Conservation (phyloP, 2,888 invertebrate species). For the Syritta pipiens region DNA sequence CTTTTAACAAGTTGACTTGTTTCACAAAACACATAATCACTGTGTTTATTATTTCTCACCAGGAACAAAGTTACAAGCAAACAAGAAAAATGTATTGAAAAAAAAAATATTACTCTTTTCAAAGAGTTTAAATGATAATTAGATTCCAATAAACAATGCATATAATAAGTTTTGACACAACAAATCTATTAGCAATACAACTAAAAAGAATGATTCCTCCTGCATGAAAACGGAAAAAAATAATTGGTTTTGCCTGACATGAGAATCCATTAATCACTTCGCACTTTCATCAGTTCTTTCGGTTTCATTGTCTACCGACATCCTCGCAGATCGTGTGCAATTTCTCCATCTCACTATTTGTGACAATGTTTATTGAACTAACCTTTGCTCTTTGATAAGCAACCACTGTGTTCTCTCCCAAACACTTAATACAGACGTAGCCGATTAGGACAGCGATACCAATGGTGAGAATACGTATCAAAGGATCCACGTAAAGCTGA, state of each 20-base stretch:
- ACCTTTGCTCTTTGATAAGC: conserved; percentile 96
- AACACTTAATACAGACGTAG: conserved; percentile 91
- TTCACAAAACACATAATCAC: too few relatives aligned
- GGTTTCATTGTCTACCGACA: conserved; percentile 73
- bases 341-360: conserved; percentile 77
- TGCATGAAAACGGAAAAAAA: conserved; percentile 15
- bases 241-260: conserved; percentile 14
- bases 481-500: conserved; percentile 88
- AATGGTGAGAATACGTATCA: conserved; percentile 88
- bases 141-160: too few relatives aligned
- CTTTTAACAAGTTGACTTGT: background rate
- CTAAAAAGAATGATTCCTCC: conserved; percentile 3
- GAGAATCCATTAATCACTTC: conserved; percentile 22
- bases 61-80: background rate
- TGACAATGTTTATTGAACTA: conserved; percentile 89
- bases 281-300: background rate
- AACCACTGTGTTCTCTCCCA: conserved; percentile 91
- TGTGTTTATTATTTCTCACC: background rate
- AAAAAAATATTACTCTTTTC: background rate
- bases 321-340: conserved; percentile 79
- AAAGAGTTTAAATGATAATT: background rate
- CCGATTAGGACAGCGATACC: conserved; percentile 90
- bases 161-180: background rate
- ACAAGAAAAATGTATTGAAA: background rate
- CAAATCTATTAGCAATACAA: background rate